Evolutionary conservation across 2,888 invertebrate genomes (phyloP).

Genomic region (Eubasilissa splendida): DNA sequence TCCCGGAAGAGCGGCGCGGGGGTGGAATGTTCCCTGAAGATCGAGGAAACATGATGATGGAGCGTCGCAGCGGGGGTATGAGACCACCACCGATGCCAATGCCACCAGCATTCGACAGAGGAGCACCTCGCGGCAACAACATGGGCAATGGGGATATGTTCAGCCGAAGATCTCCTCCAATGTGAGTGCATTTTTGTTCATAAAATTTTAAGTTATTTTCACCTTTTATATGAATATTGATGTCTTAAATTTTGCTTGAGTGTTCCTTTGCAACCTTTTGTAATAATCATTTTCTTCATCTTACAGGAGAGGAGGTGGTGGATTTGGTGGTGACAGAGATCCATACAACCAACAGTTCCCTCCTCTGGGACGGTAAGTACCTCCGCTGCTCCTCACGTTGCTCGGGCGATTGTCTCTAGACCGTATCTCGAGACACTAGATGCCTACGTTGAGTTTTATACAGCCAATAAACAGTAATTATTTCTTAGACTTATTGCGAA

Average conservation of each 20-base stretch:
- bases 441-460: too few species aligned
- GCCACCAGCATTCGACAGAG: conserved; percentile 65
- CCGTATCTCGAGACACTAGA: too few species aligned
- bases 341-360: conserved; percentile 71
- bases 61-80: conserved; percentile 62
- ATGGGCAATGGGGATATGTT: conserved; percentile 71
- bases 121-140: conserved; percentile 63
- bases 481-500: too few species aligned
- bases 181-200: conserved; percentile 54
- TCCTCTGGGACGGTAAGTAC: conserved; percentile 70
- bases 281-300: conserved; percentile 12
- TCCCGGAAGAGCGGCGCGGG: conserved; percentile 64
- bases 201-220: background rate
- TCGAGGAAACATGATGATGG: conserved; percentile 65
- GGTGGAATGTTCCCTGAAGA: conserved; percentile 66
- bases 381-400: background rate
- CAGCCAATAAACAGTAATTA: too few species aligned
- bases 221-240: conserved; percentile 13
- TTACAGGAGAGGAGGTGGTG: conserved; percentile 66
- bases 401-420: background rate
- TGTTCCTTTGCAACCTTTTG: conserved; percentile 12
- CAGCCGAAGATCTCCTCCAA: conserved; percentile 66
- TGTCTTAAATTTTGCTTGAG: too few species aligned
- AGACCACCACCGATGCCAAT: conserved; percentile 61
- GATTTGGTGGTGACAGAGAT: conserved; percentile 69